phyloP scores from a whole-genome alignment of 2,888 invertebrate species.

The Escarpia spicata region DNA sequence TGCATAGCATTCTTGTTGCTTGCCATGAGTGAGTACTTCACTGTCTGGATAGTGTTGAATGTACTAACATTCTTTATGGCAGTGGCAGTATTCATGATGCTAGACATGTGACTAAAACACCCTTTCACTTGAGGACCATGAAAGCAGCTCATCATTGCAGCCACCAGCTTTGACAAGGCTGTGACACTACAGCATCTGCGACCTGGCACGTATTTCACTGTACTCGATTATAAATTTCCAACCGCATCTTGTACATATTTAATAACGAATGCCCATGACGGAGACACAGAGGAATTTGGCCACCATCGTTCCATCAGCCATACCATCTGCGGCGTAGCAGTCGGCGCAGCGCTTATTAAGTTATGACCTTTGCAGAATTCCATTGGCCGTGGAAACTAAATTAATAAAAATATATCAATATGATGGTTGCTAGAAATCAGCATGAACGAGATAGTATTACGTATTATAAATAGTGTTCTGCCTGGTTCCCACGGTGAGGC shows the following conservation, averaged over 20 bases:
- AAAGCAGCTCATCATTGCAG: too few relatives aligned
- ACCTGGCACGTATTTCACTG: background rate
- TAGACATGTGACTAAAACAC: too few relatives aligned
- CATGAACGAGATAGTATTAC: background rate
- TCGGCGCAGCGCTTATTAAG: background rate
- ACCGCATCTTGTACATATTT: background rate
- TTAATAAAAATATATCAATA: background rate
- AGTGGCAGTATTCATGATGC: too few relatives aligned
- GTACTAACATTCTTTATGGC: too few relatives aligned
- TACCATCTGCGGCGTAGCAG: background rate
- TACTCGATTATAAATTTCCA: background rate
- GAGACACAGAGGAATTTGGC: background rate
- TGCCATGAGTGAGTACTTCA: too few relatives aligned
- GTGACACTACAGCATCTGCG: background rate
- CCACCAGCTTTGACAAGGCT: too few relatives aligned
- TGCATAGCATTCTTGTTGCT: too few relatives aligned
- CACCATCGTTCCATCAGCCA: background rate
- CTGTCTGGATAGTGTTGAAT: too few relatives aligned
- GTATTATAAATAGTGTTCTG: background rate
- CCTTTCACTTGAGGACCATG: too few relatives aligned
- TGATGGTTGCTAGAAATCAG: background rate
- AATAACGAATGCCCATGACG: background rate
- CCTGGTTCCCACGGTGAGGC: background rate
- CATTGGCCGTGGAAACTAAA: background rate
- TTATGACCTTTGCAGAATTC: background rate